A percentile compares a stretch with the other conserved stretches of the same genome.
Conservation (phyloP, 2,797 vertebrate species). For the Ceryle rudis region DNA sequence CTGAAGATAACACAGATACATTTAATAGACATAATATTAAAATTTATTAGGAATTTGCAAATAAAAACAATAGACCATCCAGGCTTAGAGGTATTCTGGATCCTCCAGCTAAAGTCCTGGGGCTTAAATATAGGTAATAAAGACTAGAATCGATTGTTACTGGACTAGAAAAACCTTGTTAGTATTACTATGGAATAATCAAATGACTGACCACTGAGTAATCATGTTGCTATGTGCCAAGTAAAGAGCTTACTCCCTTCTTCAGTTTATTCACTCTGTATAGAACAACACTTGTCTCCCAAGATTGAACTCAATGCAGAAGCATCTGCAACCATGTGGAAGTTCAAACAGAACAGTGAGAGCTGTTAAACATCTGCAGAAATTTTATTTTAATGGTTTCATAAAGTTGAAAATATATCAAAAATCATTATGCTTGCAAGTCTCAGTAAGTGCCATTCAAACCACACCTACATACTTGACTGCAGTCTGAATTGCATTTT, state of each 20-base stretch:
- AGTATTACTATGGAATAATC: neutral
- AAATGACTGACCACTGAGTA: neutral
- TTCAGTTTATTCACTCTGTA: neutral
- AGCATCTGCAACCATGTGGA: neutral
- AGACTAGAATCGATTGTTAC: neutral
- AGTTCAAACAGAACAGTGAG: neutral
- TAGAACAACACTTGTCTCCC: neutral
- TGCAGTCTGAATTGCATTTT: neutral
- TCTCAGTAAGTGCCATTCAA: neutral
- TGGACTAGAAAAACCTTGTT: neutral
- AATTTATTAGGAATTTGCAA: neutral
- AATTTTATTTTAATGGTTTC: neutral
- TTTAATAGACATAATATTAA: neutral
- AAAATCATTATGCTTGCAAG: neutral
- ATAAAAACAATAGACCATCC: neutral
- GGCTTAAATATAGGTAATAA: neutral
- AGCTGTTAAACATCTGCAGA: neutral
- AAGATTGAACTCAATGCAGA: neutral
- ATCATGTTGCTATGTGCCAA: neutral
- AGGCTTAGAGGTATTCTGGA: neutral
- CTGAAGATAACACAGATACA: neutral
- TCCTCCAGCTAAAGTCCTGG: neutral
- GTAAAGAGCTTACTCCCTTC: neutral
- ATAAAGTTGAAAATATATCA: neutral
- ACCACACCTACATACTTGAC: neutral